Base-by-base conservation (phyloP, 1,140 invertebrate species). In the Leptinotarsa texana region DNA sequence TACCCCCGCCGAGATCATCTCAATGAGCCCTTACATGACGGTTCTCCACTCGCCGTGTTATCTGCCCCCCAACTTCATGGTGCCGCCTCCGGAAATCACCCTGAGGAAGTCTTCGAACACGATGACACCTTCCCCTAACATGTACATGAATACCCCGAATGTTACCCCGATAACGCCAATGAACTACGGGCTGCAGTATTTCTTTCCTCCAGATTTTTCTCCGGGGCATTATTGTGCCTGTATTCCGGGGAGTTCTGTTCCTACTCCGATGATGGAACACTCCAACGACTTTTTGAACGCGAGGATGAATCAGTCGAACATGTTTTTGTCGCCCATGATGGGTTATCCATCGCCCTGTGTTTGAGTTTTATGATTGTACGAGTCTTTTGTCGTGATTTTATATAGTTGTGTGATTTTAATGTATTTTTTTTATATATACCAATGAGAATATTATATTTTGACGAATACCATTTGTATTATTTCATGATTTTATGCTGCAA, bases 121-220 rank as follows among this genome's bases (percentile, higher is more conserved):
- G n/a, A 21, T 62, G 42, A 79, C 68, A 51, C 74, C 74, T 13
- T 76, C 11, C 6, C 22, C 48, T 4, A 42, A 24, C 61, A 27
- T 66, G 27, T 66, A 48, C 74, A n/a, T 74, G 13, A 47, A 74
- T 24, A 27, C 73, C 47, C 75, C 77, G n/a, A 75, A 77, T 75
- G 57, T 80, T 13, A 75, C 81, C 1, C 77, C 82, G 13, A 78
- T 81, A 66, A 63, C 74, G 21, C 78, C 79, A 5, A n/a, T 75
- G 13, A 67, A 68, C 8, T 74, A 65, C 24, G 42, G 68, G 13
- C 76, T 76, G 13, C 82, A 82, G 67, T 24, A 80, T 3, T 82
- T 83, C 70, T 83, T 83, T 63, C 79, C 80, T 13, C 71, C 79
- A 1, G 75, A 82, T 71, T 82, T 83, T 74, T 76, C 77, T 71